Evolutionary conservation across 2,888 invertebrate genomes (phyloP).

Genomic region (Aspidiotus rigidus): DNA sequence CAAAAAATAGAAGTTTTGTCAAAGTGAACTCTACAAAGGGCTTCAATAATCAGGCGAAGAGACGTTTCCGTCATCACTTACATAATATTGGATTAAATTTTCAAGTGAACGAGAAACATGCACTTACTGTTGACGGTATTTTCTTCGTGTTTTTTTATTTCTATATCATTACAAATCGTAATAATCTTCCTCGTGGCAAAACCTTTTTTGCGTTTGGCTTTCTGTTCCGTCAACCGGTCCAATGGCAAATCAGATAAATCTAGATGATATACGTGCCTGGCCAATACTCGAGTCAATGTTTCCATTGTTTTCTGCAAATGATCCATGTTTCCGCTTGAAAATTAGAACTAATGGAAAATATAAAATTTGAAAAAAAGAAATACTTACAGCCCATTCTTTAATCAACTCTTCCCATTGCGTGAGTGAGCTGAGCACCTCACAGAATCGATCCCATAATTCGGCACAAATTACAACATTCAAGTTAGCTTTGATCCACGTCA

Average conservation of each 20-base stretch:
- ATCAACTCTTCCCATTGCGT: constrained; percentile 92
- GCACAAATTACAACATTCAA: constrained; percentile 81
- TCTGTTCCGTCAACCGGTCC: constrained; percentile 68
- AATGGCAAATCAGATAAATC: constrained; percentile 80
- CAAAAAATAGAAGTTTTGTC: background rate
- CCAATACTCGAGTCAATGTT: constrained; percentile 86
- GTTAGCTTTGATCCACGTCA: constrained; percentile 97
- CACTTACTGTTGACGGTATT: constrained; percentile 6
- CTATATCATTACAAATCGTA: background rate
- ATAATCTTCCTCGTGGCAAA: constrained; percentile 20
- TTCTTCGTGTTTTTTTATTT: constrained; percentile 5
- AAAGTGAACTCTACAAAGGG: background rate
- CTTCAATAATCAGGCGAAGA: too few relatives aligned
- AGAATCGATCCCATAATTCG: constrained; percentile 88
- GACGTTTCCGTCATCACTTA: too few relatives aligned
- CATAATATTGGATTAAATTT: background rate
- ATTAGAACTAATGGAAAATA: background rate
- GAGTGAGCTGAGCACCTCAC: constrained; percentile 73
- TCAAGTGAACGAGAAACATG: background rate
- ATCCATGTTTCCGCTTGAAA: too few relatives aligned
- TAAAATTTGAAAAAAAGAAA: background rate
- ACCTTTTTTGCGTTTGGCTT: constrained; percentile 54
- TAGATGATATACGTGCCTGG: constrained; percentile 86
- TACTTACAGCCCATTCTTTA: constrained; percentile 85
- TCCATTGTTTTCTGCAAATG: constrained; percentile 80